phyloP scores from a whole-genome alignment of 2,113 vertebrate species.

The Myotis davidii region DNA sequence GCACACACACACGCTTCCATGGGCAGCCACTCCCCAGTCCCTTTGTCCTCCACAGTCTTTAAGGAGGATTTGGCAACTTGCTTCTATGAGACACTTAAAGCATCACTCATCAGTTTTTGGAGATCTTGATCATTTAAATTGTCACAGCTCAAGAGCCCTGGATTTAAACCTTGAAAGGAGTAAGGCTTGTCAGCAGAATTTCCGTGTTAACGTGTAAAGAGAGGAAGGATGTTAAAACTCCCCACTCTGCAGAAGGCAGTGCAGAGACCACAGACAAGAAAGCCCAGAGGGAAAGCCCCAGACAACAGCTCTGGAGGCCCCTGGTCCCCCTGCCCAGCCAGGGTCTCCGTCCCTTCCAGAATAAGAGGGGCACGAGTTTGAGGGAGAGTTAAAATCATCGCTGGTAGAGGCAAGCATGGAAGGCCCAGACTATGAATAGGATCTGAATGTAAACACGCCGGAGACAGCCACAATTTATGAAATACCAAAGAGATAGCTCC shows the following conservation, averaged over 20 bases:
- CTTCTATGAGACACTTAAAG: slow-evolving; percentile 80
- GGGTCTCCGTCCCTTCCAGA: not conserved
- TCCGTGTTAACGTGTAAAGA: slow-evolving; percentile 76
- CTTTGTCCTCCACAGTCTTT: slow-evolving; percentile 77
- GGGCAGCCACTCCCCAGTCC: not conserved
- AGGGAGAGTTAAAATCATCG: not conserved
- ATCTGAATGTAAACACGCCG: not conserved
- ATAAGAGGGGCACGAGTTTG: not conserved
- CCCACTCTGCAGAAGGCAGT: slow-evolving; percentile 1
- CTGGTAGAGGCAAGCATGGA: not conserved
- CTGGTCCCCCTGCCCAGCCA: no score
- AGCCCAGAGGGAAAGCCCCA: not conserved
- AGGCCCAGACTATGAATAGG: not conserved
- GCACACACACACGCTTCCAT: accelerated
- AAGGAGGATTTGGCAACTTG: slow-evolving; percentile 71
- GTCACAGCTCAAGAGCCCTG: slow-evolving; percentile 80
- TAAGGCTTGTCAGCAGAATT: slow-evolving; percentile 79
- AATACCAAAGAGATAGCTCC: not conserved
- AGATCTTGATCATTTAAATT: slow-evolving; percentile 85
- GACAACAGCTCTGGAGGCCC: not conserved
- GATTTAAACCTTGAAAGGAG: slow-evolving; percentile 77
- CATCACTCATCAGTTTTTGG: slow-evolving; percentile 82
- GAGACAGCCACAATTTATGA: slow-evolving; percentile 37
- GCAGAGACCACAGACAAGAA: not conserved
- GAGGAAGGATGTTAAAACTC: slow-evolving; percentile 58